Conservation (phyloP, 1,140 invertebrate species). For the Ganaspis sp. region DNA sequence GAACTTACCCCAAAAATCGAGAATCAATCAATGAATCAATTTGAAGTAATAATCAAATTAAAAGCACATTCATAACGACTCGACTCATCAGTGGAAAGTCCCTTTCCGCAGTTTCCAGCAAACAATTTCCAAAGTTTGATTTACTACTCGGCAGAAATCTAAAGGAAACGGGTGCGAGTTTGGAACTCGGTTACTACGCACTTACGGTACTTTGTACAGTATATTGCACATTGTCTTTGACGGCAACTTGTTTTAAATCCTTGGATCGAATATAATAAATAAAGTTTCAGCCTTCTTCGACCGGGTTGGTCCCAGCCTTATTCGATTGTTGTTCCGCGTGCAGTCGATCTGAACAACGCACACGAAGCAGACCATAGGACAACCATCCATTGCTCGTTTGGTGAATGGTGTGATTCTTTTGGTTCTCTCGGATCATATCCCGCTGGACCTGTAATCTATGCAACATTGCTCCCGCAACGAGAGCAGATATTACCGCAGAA, state of each 20-base stretch:
- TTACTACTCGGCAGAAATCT: background rate
- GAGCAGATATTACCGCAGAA: slow-evolving; percentile 87
- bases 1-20: too few relatives aligned
- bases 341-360: slow-evolving; percentile 69
- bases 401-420: slow-evolving; percentile 69
- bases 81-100: too few relatives aligned
- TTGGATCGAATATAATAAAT: slow-evolving; percentile 32
- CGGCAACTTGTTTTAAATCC: slow-evolving; percentile 35
- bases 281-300: slow-evolving; percentile 61
- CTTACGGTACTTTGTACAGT: slow-evolving; percentile 75
- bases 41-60: too few relatives aligned
- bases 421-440: slow-evolving; percentile 77
- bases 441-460: slow-evolving; percentile 86
- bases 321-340: slow-evolving; percentile 51
- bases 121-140: background rate
- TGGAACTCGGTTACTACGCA: slow-evolving; percentile 56
- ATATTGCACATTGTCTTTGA: slow-evolving; percentile 73
- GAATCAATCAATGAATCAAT: too few relatives aligned
- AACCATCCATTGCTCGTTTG: slow-evolving; percentile 82
- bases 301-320: slow-evolving; percentile 56
- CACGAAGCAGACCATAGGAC: slow-evolving; percentile 81
- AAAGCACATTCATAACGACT: too few relatives aligned
- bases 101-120: too few relatives aligned
- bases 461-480: slow-evolving; percentile 85
- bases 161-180: background rate